These are phyloP conservation scores for Agapetus fuscipes DNA, from an alignment of 2,888 invertebrate genomes.

Conservation along the genomic window DNA sequence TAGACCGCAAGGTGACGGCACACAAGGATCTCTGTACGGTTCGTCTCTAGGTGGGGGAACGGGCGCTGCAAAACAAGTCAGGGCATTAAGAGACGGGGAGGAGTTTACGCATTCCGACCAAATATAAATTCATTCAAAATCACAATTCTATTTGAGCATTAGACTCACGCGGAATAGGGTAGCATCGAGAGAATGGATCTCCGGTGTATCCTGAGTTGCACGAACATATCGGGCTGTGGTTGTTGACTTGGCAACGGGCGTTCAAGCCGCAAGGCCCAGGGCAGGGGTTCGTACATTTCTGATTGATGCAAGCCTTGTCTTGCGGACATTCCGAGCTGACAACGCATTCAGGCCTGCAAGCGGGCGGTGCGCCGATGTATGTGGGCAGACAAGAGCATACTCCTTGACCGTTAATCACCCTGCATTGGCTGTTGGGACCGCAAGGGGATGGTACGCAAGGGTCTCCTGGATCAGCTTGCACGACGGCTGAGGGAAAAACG, in stretches of 20 bases:
- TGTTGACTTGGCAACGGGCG: slow-evolving; percentile 57
- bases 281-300: slow-evolving; percentile 62
- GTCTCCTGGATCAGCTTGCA: slow-evolving; percentile 32
- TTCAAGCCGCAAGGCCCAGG: slow-evolving; percentile 57
- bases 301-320: slow-evolving; percentile 55
- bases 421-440: slow-evolving; percentile 66
- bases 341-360: slow-evolving; percentile 56
- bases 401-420: slow-evolving; percentile 57
- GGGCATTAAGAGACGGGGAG: too few relatives aligned
- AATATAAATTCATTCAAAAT: too few relatives aligned
- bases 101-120: too few relatives aligned
- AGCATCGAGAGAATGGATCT: slow-evolving; percentile 60
- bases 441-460: slow-evolving; percentile 71
- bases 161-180: slow-evolving; percentile 41
- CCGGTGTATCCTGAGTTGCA: slow-evolving; percentile 58
- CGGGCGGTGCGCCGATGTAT: slow-evolving; percentile 57
- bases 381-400: slow-evolving; percentile 62
- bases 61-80: slow-evolving; percentile 24
- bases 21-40: slow-evolving; percentile 53
- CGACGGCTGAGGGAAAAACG: slow-evolving; percentile 1
- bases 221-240: slow-evolving; percentile 64
- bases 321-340: slow-evolving; percentile 55
- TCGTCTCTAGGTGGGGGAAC: slow-evolving; percentile 28
- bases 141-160: too few relatives aligned
- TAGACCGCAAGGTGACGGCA: slow-evolving; percentile 71